These are phyloP conservation scores for Hyles vespertilio DNA, from an alignment of 1,140 invertebrate genomes.

Conservation along the genomic window DNA sequence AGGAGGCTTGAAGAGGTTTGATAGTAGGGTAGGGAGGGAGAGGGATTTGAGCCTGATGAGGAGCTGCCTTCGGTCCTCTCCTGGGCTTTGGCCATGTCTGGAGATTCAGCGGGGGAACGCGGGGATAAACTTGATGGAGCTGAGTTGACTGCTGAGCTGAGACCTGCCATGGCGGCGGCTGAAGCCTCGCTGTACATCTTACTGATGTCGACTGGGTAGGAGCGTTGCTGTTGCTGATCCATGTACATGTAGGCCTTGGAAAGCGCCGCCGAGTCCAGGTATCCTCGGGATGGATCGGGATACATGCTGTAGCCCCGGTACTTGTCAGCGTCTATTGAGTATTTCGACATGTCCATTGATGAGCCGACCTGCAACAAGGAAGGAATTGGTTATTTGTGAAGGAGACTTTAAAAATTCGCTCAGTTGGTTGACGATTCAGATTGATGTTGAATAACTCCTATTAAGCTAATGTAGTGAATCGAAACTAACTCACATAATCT, in stretches of 20 bases:
- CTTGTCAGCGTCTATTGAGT: conserved; percentile 85
- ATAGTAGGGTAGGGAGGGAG: conserved; percentile 80
- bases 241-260: conserved; percentile 90
- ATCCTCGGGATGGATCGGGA: conserved; percentile 81
- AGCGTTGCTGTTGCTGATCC: conserved; percentile 79
- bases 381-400: neutral
- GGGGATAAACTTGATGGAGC: conserved; percentile 73
- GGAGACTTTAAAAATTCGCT: too few relatives aligned
- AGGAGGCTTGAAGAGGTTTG: conserved; percentile 76
- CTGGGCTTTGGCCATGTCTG: conserved; percentile 74
- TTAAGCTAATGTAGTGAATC: too few relatives aligned
- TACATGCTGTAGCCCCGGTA: conserved; percentile 85
- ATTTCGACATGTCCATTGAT: conserved; percentile 86
- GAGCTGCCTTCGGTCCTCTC: conserved; percentile 77
- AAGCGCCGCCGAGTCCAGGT: conserved; percentile 84
- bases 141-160: conserved; percentile 56
- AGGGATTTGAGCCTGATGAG: conserved; percentile 79
- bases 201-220: conserved; percentile 81
- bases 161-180: conserved; percentile 64
- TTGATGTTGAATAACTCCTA: too few relatives aligned
- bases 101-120: conserved; percentile 79
- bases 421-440: too few relatives aligned
- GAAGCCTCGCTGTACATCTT: conserved; percentile 80
- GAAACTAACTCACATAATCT: too few relatives aligned
- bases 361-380: conserved; percentile 78